These are phyloP conservation scores for Lepidocolaptes lacrymiger DNA, from an alignment of 2,797 vertebrate species.

Conservation along the genomic window DNA sequence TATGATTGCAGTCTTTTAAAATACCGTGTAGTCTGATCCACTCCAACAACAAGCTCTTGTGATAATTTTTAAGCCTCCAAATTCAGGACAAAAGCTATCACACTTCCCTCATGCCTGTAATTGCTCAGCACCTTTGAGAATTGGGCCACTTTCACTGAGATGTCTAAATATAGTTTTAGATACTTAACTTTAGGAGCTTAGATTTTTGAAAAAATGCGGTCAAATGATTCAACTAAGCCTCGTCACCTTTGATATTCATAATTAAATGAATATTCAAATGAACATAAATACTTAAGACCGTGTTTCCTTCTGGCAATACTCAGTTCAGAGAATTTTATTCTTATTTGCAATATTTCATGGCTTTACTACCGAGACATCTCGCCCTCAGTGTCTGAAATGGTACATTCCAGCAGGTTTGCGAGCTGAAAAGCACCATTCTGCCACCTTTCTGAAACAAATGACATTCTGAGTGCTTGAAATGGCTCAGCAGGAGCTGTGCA, in stretches of 20 bases:
- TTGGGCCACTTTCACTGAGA: neutral
- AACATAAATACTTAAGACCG: neutral
- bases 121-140: conserved; percentile 40
- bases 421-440: conserved; percentile 13
- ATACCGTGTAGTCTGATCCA: neutral
- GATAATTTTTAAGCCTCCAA: conserved; percentile 1
- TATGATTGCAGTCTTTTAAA: conserved; percentile 3
- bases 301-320: neutral
- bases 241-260: neutral
- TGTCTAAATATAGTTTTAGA: conserved; percentile 28
- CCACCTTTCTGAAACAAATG: conserved; percentile 17
- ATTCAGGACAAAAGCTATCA: neutral
- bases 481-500: conserved; percentile 16
- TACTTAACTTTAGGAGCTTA: neutral
- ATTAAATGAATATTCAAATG: neutral
- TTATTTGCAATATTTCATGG: neutral
- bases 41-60: neutral
- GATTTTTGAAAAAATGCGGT: neutral
- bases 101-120: neutral
- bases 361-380: neutral
- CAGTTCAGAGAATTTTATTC: neutral
- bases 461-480: neutral
- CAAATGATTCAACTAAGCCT: neutral
- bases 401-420: conserved; percentile 5
- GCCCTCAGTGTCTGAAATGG: neutral